phyloP scores from a whole-genome alignment of 2,797 vertebrate genomes.

The Saxicola maurus region DNA sequence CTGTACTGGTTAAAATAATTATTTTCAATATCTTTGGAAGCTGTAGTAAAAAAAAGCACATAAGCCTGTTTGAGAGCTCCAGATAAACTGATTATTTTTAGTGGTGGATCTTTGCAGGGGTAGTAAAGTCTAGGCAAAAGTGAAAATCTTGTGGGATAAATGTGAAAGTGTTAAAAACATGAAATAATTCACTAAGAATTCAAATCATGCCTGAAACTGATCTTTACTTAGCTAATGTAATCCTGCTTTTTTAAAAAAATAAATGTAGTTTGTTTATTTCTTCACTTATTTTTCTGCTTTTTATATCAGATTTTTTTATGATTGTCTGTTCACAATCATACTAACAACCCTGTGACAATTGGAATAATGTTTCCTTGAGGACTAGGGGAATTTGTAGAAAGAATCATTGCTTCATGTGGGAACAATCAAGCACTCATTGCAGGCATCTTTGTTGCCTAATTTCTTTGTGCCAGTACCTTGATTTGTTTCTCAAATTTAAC shows the following conservation, averaged over 20 bases:
- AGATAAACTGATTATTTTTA: background rate
- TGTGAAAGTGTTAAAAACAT: background rate
- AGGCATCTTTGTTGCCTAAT: conserved; percentile 23
- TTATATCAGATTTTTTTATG: background rate
- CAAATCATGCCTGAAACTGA: background rate
- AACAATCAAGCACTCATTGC: conserved; percentile 25
- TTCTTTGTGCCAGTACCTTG: conserved; percentile 35
- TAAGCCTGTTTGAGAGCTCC: background rate
- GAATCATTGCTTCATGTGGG: conserved; percentile 11
- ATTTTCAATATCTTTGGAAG: background rate
- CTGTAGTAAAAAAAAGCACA: background rate
- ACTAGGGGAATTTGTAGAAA: conserved; percentile 14
- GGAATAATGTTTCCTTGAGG: conserved; percentile 8
- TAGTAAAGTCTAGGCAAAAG: background rate
- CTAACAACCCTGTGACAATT: conserved; percentile 10
- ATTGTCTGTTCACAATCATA: background rate
- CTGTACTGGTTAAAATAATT: background rate
- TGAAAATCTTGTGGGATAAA: conserved; percentile 8
- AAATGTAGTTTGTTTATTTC: background rate
- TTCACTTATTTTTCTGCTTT: background rate
- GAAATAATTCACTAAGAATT: conserved; percentile 18
- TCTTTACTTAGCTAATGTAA: conserved; percentile 37
- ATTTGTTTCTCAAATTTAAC: conserved; percentile 54
- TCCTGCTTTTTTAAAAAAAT: background rate
- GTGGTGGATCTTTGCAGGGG: background rate